A percentile compares a stretch with the other conserved stretches of the same genome.
Evolutionary conservation across 2,888 invertebrate genomes (phyloP).

Genomic region (Cataglyphis altisquamis): DNA sequence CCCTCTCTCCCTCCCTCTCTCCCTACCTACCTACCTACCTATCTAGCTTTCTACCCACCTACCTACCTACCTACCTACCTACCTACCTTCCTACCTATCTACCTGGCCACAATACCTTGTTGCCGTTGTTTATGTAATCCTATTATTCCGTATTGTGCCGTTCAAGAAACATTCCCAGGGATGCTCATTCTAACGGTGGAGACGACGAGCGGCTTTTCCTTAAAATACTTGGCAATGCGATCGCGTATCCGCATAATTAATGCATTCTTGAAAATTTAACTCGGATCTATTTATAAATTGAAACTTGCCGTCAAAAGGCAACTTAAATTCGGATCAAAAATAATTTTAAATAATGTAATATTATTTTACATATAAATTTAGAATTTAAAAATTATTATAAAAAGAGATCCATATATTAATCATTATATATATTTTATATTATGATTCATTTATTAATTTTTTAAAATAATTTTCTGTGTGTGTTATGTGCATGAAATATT

Average conservation of each 20-base stretch:
- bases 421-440: neutral
- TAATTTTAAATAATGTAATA: neutral
- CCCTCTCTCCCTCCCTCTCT: no score
- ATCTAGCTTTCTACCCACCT: constrained; percentile 41
- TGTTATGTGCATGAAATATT: neutral
- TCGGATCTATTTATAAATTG: neutral
- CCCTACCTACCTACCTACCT: constrained; percentile 37
- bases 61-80: constrained; percentile 53
- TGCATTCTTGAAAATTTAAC: neutral
- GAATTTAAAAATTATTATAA: neutral
- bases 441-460: neutral
- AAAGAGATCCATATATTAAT: neutral
- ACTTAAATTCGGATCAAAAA: neutral
- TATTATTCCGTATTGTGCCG: constrained; percentile 85
- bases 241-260: constrained; percentile 31
- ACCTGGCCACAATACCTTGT: constrained; percentile 84
- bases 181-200: constrained; percentile 77
- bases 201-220: constrained; percentile 19
- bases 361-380: neutral
- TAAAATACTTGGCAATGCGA: constrained; percentile 11
- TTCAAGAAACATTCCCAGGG: constrained; percentile 82
- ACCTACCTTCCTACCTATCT: constrained; percentile 63
- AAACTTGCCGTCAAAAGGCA: neutral
- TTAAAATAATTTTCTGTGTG: neutral
- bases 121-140: constrained; percentile 86